Evolutionary conservation across 2,113 vertebrate species (phyloP), one percentile per base, ranked within the genome.

Genomic region (Campylomormyrus numenius): DNA sequence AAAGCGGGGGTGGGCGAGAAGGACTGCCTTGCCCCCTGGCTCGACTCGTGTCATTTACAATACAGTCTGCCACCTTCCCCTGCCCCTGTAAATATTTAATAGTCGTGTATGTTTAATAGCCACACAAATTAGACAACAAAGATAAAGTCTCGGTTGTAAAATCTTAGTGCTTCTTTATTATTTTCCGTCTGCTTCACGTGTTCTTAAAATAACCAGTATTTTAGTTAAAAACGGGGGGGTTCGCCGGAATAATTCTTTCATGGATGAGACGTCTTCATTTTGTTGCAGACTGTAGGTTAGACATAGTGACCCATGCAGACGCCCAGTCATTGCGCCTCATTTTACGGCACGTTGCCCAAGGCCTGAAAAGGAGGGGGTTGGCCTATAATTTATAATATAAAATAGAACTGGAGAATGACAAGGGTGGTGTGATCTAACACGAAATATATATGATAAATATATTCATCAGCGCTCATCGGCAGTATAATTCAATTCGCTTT

Each of bases 1-100:
- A 94, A 93, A 89, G 89, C 24, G 89, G 80, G 85, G 89, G 70
- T 42, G 3, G 52, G 66, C 58, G 89, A 70, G 56, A 87, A 90
- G 90, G 85, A 70, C 50, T 87, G 85, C 27, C 31, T 10, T 50
- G 19, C 89, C 92, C 46, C 49, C 49, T 93, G 93, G 92, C 90
- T 90, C 91, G 88, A 92, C 93, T 90, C 84, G 88, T 95, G 94
- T 93, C 92, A 93, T 94, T 94, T 92, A 91, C 90, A 93, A 94
- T 93, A 92, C 91, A 89, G 92, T 92, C 89, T 83, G 90, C 90
- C 90, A 90, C 87, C 56, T 53, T 85, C 91, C 58, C 88, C 85
- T 66, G 58, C 27, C 90, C 90, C 92, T 93, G 91, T 92, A 93
- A 92, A 93, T 94, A 92, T 93, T 89, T 91, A 11, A 93, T 74